Evolutionary conservation across 2,113 vertebrate species (phyloP).

Genomic region (Nothocercus julius): DNA sequence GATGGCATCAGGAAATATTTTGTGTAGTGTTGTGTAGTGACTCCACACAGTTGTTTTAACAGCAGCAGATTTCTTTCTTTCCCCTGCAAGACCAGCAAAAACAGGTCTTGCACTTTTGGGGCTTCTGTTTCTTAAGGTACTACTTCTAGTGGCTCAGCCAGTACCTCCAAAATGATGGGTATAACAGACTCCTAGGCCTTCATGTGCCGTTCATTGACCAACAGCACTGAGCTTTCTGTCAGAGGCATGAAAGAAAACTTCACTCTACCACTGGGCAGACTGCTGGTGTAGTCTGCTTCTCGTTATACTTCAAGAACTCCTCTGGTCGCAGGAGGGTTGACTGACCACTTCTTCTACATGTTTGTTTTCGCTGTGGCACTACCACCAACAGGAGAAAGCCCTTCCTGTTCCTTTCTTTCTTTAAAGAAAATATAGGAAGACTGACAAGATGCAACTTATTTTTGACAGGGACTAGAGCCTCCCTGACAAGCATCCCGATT

Average conservation of each 20-base stretch:
- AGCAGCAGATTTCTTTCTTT: background rate
- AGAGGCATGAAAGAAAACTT: background rate
- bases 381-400: background rate
- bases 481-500: background rate
- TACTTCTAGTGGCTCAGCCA: background rate
- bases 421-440: background rate
- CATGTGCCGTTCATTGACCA: background rate
- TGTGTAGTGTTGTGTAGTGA: background rate
- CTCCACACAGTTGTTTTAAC: background rate
- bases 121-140: background rate
- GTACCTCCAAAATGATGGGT: background rate
- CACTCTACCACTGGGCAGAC: background rate
- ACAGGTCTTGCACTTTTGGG: background rate
- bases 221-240: background rate
- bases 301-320: background rate
- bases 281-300: background rate
- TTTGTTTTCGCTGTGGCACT: background rate
- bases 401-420: background rate
- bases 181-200: background rate
- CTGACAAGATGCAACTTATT: background rate
- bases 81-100: background rate
- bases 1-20: background rate
- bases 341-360: background rate
- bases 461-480: background rate
- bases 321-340: background rate